phyloP scores from a whole-genome alignment of 2,888 invertebrate species.

The Toxonevra muliebris region DNA sequence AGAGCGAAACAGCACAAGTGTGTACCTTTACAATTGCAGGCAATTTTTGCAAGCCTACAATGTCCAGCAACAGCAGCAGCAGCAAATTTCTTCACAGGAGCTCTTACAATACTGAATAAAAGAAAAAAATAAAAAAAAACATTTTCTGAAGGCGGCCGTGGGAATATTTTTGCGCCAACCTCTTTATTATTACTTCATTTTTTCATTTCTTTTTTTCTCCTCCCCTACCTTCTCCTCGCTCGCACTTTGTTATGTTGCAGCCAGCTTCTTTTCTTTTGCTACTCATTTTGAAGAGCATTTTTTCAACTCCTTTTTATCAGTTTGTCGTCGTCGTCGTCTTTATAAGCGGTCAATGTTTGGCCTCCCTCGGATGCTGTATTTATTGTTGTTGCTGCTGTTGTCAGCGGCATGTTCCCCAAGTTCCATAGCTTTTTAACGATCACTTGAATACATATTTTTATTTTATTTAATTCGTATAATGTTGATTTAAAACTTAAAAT shows the following conservation, averaged over 20 bases:
- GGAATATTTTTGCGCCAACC: slow-evolving; percentile 26
- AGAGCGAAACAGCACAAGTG: background rate
- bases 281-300: slow-evolving; percentile 8
- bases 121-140: slow-evolving; percentile 18
- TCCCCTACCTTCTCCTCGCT: slow-evolving; percentile 1
- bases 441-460: background rate
- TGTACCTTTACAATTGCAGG: background rate
- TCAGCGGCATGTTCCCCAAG: background rate
- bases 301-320: slow-evolving; percentile 1
- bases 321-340: slow-evolving; percentile 19
- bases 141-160: slow-evolving; percentile 19
- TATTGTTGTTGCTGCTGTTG: background rate
- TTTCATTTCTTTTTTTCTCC: background rate
- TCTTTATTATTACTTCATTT: slow-evolving; percentile 6
- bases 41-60: no score
- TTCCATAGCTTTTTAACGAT: background rate
- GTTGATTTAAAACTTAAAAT: slow-evolving; percentile 27
- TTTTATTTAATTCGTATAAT: background rate
- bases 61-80: no score
- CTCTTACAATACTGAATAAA: slow-evolving; percentile 29
- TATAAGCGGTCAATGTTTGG: slow-evolving; percentile 13
- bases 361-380: background rate
- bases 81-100: slow-evolving; percentile 12
- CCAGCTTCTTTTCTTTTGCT: slow-evolving; percentile 21
- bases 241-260: slow-evolving; percentile 14